Evolutionary conservation across 1,140 invertebrate genomes (phyloP).

Genomic region (Leptonema lineaticorne): DNA sequence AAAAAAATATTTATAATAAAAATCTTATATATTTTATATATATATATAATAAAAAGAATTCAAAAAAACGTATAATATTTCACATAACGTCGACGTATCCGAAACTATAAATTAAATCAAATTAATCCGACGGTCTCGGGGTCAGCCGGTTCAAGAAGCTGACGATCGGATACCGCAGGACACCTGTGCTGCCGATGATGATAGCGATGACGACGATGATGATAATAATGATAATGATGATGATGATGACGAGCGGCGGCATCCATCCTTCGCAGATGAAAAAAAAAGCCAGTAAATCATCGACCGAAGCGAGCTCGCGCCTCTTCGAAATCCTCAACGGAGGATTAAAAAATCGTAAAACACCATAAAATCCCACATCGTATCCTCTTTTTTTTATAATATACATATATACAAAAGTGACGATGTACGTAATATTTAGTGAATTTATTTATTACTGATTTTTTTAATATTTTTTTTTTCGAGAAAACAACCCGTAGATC

Average conservation of each 20-base stretch:
- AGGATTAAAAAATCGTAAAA: too few species aligned
- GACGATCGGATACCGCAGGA: background rate
- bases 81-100: background rate
- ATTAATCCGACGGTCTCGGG: constrained; percentile 8
- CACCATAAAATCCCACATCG: too few species aligned
- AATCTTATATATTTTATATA: too few species aligned
- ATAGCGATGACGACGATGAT: background rate
- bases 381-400: too few species aligned
- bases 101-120: constrained; percentile 20
- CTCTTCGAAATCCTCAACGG: too few species aligned
- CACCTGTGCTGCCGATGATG: background rate
- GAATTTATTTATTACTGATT: too few species aligned
- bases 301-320: background rate
- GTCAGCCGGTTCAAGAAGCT: constrained; percentile 8
- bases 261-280: constrained; percentile 8
- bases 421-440: too few species aligned
- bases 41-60: too few species aligned
- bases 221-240: background rate
- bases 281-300: background rate
- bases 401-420: too few species aligned
- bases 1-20: too few species aligned
- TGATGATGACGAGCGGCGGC: background rate
- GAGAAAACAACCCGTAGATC: too few species aligned
- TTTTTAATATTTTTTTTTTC: too few species aligned
- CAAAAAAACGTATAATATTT: background rate